These are phyloP conservation scores for Sylvilagus floridanus DNA, from an alignment of 2,797 vertebrate genomes.

Conservation along the genomic window DNA sequence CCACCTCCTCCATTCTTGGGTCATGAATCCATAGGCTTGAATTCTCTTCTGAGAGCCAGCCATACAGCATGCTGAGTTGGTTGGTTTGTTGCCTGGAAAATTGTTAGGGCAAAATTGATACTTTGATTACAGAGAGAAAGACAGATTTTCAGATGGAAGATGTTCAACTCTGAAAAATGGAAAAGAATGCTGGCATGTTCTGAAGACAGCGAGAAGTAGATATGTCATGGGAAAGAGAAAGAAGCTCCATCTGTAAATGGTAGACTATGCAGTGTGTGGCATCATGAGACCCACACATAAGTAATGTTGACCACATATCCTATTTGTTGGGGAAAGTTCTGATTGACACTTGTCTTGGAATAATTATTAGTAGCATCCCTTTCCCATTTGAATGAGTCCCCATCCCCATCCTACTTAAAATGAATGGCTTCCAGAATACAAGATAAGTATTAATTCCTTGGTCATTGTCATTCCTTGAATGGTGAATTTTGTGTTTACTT, in stretches of 20 bases:
- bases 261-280: background rate
- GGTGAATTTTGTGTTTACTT: conserved; percentile 6
- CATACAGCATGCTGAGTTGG: conserved; percentile 8
- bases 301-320: background rate
- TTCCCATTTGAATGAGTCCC: background rate
- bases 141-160: conserved; percentile 57
- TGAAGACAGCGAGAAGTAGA: background rate
- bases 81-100: conserved; percentile 67
- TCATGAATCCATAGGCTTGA: conserved; percentile 23
- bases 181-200: conserved; percentile 18
- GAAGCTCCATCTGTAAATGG: background rate
- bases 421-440: background rate
- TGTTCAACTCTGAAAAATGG: conserved; percentile 13
- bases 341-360: background rate
- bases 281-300: background rate
- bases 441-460: conserved; percentile 22
- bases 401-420: background rate
- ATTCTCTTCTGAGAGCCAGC: conserved; percentile 40
- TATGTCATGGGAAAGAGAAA: conserved; percentile 27
- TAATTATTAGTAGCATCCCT: background rate
- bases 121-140: conserved; percentile 17
- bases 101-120: conserved; percentile 54
- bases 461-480: background rate
- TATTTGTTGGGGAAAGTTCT: background rate
- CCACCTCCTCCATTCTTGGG: conserved; percentile 7